Percentiles rank a stretch among this genome's conserved stretches.
Evolutionary conservation across 1,140 invertebrate genomes (phyloP).

Genomic region (Frieseomelitta varia): DNA sequence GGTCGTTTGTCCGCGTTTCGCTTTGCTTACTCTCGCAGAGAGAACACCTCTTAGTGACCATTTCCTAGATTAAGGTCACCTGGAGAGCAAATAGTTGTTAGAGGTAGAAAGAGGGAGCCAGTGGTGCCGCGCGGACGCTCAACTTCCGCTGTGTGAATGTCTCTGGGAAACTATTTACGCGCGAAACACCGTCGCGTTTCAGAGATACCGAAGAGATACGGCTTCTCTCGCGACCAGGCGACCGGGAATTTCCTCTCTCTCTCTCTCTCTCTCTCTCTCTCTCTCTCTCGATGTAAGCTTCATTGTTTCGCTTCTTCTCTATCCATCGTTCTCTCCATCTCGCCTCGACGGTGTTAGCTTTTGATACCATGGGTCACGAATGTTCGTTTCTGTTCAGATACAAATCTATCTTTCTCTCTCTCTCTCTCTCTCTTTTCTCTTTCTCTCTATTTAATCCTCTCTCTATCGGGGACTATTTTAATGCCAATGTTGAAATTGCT

Average conservation of each 20-base stretch:
- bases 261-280: neutral
- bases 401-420: neutral
- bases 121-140: slow-evolving; percentile 11
- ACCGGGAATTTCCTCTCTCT: slow-evolving; percentile 11
- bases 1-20: slow-evolving; percentile 32
- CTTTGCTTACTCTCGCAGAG: slow-evolving; percentile 36
- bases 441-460: too few relatives aligned
- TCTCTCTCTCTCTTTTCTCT: neutral
- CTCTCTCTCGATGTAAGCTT: neutral
- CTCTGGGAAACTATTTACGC: slow-evolving; percentile 60
- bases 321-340: neutral
- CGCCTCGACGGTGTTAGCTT: neutral
- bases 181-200: slow-evolving; percentile 49
- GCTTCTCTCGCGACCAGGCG: neutral
- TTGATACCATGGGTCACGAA: neutral
- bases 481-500: too few relatives aligned
- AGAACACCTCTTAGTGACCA: slow-evolving; percentile 63
- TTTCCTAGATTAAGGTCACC: slow-evolving; percentile 71
- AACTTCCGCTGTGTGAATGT: slow-evolving; percentile 56
- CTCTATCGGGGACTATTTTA: too few relatives aligned
- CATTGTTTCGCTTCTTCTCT: neutral
- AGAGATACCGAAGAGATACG: slow-evolving; percentile 34
- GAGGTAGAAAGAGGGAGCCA: slow-evolving; percentile 34
- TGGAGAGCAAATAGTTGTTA: slow-evolving; percentile 67
- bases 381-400: neutral